Base-by-base conservation (phyloP, 1,140 invertebrate species). In the Ceratina japonica region DNA sequence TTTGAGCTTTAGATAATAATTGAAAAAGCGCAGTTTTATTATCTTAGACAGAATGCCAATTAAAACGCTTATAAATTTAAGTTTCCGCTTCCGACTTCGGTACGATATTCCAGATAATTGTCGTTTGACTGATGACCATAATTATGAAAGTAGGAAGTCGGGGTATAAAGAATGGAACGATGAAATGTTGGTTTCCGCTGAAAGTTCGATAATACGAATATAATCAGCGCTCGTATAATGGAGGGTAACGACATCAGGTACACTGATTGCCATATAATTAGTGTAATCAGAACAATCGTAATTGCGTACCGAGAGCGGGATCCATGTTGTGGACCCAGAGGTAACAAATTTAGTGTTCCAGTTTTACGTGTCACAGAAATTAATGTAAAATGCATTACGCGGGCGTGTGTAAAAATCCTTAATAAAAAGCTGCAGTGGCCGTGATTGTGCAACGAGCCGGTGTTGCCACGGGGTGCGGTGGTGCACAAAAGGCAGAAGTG, bases 191-290 rank as follows among this genome's bases (percentile, higher is more conserved):
- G 18, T 37, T n/a, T 20, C 52, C 13, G 13, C 24, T 71, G 1
- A 2, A 31, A 49, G 15, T 59, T 59, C 10, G 10, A 59, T 59
- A 71, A 71, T 71, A 24, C 31, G n/a, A 13, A 12, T 58, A 44
- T 58, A 58, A 71, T 37, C 27, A 20, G 27, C 12, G 16, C 18
- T 2, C 10, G 1, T 52, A n/a, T 52, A 54, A 69, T 27, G 24
- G 12, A 69, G 27, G 16, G 65, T 54, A 56, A 69, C n/a, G 16
- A 27, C 54, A 56, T 31, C 24, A 16, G 63, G 62, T 37, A 63
- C 62, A 63, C 24, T 31, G 18, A 69, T 56, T 27, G 18, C 12
- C 12, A 4, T 10, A 52, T 20, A 70, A 70, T 70, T 70, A 70
- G 31, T 20, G 3, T 70, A 56, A 56, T 18, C 24, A 52, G 49